Percentiles rank a stretch among this genome's conserved stretches.
Evolutionary conservation across 2,113 vertebrate species (phyloP).

Genomic region (Triplophysa tibetana): DNA sequence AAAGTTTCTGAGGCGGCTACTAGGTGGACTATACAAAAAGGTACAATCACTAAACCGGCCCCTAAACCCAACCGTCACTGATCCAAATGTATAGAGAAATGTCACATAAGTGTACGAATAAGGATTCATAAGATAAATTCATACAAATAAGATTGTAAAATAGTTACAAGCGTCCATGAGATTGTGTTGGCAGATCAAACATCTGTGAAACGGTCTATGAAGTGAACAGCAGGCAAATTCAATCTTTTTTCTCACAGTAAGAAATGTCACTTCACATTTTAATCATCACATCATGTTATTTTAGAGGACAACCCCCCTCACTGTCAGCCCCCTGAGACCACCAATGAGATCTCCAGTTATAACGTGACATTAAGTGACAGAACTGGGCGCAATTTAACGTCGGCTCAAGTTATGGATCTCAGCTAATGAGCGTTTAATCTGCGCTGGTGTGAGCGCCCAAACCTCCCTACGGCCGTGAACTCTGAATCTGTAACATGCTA

Average conservation of each 20-base stretch:
- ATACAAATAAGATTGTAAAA: too few species aligned
- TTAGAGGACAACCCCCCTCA: not conserved
- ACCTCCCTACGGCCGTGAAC: slow-evolving; percentile 38
- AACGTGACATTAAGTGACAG: slow-evolving; percentile 25
- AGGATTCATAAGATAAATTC: too few species aligned
- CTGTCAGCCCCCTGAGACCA: not conserved
- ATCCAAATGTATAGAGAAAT: too few species aligned
- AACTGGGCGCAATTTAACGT: slow-evolving; percentile 21
- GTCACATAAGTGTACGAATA: too few species aligned
- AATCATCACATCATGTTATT: slow-evolving; percentile 18
- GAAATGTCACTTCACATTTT: slow-evolving; percentile 25
- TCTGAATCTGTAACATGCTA: slow-evolving; percentile 37
- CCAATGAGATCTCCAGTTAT: not conserved
- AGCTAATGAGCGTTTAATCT: slow-evolving; percentile 55
- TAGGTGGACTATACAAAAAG: too few species aligned
- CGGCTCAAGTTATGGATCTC: not conserved
- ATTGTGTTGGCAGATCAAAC: too few species aligned
- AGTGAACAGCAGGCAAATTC: not conserved
- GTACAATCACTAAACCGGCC: too few species aligned
- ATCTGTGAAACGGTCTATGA: too few species aligned
- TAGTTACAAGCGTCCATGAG: too few species aligned
- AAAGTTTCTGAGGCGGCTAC: too few species aligned
- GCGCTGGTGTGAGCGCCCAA: slow-evolving; percentile 30
- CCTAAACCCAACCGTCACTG: too few species aligned
- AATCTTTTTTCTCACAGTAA: not conserved